These are phyloP conservation scores for Acronicta alni DNA, from an alignment of 2,888 invertebrate species.

Conservation along the genomic window DNA sequence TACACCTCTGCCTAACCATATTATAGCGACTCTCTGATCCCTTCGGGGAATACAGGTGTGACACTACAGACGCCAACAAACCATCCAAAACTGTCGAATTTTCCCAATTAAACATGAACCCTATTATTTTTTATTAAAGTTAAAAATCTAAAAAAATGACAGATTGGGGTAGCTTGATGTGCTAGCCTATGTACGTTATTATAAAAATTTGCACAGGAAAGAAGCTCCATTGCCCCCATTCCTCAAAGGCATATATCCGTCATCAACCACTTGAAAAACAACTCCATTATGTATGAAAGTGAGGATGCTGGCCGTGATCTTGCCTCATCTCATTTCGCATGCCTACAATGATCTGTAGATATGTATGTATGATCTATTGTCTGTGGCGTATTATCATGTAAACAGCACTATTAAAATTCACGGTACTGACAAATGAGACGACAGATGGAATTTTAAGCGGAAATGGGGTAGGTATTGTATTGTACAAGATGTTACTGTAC, in stretches of 20 bases:
- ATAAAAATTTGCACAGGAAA: not conserved
- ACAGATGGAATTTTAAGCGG: conserved; percentile 31
- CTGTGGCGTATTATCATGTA: conserved; percentile 40
- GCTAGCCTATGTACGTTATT: too few species aligned
- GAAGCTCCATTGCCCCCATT: not conserved
- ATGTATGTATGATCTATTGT: conserved; percentile 39
- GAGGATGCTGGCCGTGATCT: conserved; percentile 42
- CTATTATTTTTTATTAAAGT: too few species aligned
- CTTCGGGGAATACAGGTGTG: too few species aligned
- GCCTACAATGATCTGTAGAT: conserved; percentile 22
- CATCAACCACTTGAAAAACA: conserved; percentile 3
- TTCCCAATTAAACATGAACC: too few species aligned
- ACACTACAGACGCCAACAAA: too few species aligned
- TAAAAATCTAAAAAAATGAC: too few species aligned
- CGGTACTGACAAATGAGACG: conserved; percentile 4
- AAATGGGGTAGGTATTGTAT: conserved; percentile 7
- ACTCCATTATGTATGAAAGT: conserved; percentile 30
- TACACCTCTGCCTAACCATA: too few species aligned
- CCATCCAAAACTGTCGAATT: too few species aligned
- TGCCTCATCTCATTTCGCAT: conserved; percentile 37
- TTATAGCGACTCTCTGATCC: too few species aligned
- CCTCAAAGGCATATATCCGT: not conserved
- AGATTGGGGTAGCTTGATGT: too few species aligned
- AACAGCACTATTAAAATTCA: conserved; percentile 43
- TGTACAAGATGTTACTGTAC: not conserved